Conservation (phyloP, 2,113 vertebrate genomes). For the Oreochromis spilurus region DNA sequence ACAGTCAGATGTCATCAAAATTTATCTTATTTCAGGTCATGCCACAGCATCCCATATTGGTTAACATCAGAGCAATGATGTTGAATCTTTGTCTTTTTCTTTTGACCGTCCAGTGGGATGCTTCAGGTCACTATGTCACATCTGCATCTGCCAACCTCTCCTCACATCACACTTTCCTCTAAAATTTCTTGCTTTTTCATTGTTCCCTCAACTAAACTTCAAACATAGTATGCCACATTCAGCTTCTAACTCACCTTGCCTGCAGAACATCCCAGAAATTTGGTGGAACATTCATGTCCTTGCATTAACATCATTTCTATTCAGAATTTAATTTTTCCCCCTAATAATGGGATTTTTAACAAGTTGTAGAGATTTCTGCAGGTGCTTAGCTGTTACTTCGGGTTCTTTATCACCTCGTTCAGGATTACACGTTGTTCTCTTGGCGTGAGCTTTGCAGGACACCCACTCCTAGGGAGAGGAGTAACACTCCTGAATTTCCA, state of each 20-base stretch:
- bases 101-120: neutral
- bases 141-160: neutral
- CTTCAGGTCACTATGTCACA: neutral
- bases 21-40: neutral
- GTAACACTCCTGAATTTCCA: neutral
- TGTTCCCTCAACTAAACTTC: neutral
- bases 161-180: neutral
- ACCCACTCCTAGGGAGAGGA: neutral
- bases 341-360: neutral
- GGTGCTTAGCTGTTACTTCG: neutral
- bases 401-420: neutral
- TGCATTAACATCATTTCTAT: neutral
- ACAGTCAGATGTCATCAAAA: neutral
- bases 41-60: neutral
- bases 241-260: neutral
- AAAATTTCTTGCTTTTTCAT: neutral
- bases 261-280: neutral
- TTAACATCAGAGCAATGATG: neutral
- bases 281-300: neutral
- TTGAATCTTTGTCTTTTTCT: neutral
- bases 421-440: neutral
- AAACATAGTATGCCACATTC: neutral
- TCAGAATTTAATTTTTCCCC: neutral
- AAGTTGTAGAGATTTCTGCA: neutral
- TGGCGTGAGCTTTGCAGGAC: neutral